Conservation (phyloP, 2,797 vertebrate species). For the Rhinatrema bivittatum region DNA sequence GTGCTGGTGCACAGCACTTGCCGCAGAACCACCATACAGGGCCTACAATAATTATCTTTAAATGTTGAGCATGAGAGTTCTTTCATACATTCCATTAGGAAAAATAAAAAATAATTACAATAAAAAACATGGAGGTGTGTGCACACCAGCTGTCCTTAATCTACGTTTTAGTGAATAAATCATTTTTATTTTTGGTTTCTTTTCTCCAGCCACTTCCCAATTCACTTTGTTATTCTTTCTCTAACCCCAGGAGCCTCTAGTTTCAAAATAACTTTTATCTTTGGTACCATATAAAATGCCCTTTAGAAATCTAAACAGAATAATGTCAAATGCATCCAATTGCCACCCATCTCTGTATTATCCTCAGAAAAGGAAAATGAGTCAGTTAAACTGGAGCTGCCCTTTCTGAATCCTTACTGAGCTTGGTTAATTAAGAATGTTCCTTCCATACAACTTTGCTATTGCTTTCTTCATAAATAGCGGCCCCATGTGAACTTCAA, state of each 20-base stretch:
- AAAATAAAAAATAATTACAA: too few relatives aligned
- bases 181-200: too few relatives aligned
- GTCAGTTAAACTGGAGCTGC: constrained; percentile 2
- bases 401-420: constrained; percentile 9
- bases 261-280: constrained; percentile 44
- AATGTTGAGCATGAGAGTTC: too few relatives aligned
- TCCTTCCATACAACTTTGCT: constrained; percentile 6
- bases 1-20: too few relatives aligned
- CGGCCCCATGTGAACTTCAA: constrained; percentile 9
- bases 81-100: too few relatives aligned
- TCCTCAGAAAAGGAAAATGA: constrained; percentile 24
- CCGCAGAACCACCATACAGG: too few relatives aligned
- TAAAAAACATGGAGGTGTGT: too few relatives aligned
- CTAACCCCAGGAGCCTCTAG: constrained; percentile 15
- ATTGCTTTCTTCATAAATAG: constrained; percentile 18
- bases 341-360: constrained; percentile 21
- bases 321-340: constrained; percentile 16
- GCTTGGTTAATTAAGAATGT: constrained; percentile 3
- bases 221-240: constrained; percentile 21
- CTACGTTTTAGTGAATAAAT: too few relatives aligned
- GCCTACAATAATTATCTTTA: too few relatives aligned
- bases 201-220: constrained; percentile 14
- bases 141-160: too few relatives aligned
- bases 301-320: constrained; percentile 46
- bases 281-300: constrained; percentile 17